Conservation (phyloP, 1,140 invertebrate genomes). For the Philopotamus ludificatus region DNA sequence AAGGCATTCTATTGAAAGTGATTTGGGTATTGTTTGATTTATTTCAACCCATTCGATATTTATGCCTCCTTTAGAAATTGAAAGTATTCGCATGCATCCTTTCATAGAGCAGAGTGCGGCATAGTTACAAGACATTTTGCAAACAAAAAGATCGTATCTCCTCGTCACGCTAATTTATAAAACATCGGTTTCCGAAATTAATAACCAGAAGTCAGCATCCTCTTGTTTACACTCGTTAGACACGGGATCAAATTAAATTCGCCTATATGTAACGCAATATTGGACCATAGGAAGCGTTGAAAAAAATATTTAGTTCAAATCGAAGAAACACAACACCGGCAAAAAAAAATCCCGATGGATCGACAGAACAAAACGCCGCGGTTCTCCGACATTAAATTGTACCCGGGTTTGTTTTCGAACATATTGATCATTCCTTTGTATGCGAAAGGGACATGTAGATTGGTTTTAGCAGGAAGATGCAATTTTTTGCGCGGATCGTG, state of each 20-base stretch:
- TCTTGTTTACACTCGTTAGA: too few species aligned
- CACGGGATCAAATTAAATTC: too few species aligned
- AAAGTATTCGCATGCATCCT: neutral
- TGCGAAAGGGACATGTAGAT: slow-evolving; percentile 35
- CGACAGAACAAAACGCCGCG: slow-evolving; percentile 24
- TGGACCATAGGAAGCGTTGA: too few species aligned
- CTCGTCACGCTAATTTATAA: too few species aligned
- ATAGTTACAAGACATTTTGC: neutral
- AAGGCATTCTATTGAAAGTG: too few species aligned
- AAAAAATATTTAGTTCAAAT: too few species aligned
- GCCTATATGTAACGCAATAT: neutral
- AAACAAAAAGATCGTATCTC: neutral
- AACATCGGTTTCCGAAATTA: too few species aligned
- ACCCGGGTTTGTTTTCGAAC: slow-evolving; percentile 28
- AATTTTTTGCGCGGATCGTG: slow-evolving; percentile 27
- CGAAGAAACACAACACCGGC: slow-evolving; percentile 31
- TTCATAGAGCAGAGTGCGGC: neutral
- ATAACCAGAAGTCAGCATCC: too few species aligned
- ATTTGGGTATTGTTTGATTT: too few species aligned
- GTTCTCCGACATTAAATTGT: slow-evolving; percentile 20
- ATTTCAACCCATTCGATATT: neutral
- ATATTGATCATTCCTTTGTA: slow-evolving; percentile 39
- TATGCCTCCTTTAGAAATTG: neutral
- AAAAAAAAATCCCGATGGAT: slow-evolving; percentile 10
- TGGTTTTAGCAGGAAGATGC: slow-evolving; percentile 35